A percentile compares a stretch with the other conserved stretches of the same genome.
These are phyloP conservation scores for Drosophila hydei DNA, from an alignment of 1,140 invertebrate species.

Conservation along the genomic window DNA sequence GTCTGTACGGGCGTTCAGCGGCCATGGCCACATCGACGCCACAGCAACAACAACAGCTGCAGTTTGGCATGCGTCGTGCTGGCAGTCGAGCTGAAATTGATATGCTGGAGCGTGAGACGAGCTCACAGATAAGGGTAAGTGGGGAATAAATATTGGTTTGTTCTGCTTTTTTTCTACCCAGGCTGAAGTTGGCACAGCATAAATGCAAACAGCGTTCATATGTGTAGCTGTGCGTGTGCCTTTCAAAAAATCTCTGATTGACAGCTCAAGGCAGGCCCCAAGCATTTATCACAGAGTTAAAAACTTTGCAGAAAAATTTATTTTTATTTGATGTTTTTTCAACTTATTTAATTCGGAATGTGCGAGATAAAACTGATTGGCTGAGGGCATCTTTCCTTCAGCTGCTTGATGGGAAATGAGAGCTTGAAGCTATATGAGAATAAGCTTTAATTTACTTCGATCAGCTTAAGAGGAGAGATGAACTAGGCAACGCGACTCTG, in stretches of 20 bases:
- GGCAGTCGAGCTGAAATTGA: conserved; percentile 83
- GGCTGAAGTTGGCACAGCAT: not conserved
- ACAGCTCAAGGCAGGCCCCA: not conserved
- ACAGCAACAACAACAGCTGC: conserved; percentile 47
- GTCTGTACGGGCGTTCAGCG: conserved; percentile 40
- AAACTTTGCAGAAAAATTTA: no score
- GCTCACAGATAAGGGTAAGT: conserved; percentile 82
- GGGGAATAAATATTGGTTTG: not conserved
- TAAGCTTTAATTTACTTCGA: no score
- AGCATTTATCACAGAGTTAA: not conserved
- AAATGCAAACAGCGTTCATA: conserved; percentile 6
- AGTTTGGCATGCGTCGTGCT: conserved; percentile 69
- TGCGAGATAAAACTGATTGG: no score
- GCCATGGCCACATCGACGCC: conserved; percentile 66
- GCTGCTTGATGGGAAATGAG: no score
- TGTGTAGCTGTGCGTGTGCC: not conserved
- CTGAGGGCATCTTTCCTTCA: no score
- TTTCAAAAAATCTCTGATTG: not conserved
- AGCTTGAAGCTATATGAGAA: no score
- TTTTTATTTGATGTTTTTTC: not conserved
- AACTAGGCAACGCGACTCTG: no score
- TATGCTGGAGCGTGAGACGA: conserved; percentile 81
- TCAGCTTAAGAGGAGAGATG: no score
- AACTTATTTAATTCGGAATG: not conserved
- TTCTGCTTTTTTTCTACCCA: not conserved